Percentiles rank a stretch among this genome's conserved stretches.
phyloP scores from a whole-genome alignment of 2,888 invertebrate species.

The Eubasilissa splendida region DNA sequence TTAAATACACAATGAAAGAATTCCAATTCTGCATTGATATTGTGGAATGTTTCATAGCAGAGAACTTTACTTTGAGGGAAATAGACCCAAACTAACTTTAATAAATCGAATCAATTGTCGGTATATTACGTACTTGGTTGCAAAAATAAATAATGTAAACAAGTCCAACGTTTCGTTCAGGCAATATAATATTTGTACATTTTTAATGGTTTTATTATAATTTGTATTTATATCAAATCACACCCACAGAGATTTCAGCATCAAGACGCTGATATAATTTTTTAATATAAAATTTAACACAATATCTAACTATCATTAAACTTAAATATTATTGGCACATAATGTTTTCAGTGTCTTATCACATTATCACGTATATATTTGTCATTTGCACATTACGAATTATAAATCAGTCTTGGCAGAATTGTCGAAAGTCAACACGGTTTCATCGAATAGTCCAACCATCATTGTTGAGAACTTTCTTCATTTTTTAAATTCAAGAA shows the following conservation, averaged over 20 bases:
- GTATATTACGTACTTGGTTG: constrained; percentile 9
- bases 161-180: constrained; percentile 8
- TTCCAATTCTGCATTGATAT: constrained; percentile 29
- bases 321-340: constrained; percentile 57
- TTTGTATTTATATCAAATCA: constrained; percentile 33
- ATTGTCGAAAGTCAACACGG: constrained; percentile 36
- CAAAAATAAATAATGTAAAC: constrained; percentile 19
- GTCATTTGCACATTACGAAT: constrained; percentile 51
- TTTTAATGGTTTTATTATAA: constrained; percentile 37
- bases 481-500: constrained; percentile 50
- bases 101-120: constrained; percentile 2
- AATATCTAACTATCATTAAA: constrained; percentile 27
- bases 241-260: constrained; percentile 32
- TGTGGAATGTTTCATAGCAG: constrained; percentile 42
- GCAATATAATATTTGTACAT: constrained; percentile 55
- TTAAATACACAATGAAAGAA: constrained; percentile 9
- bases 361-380: constrained; percentile 55
- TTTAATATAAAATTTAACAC: constrained; percentile 45
- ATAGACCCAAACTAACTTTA: constrained; percentile 18
- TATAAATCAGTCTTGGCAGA: constrained; percentile 55
- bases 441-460: constrained; percentile 13
- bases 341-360: constrained; percentile 57
- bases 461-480: constrained; percentile 32
- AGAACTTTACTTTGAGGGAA: not conserved
- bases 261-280: constrained; percentile 24